Percentiles rank a stretch among this genome's conserved stretches.
These are phyloP conservation scores for Drosophila arawakana DNA, from an alignment of 1,140 invertebrate genomes.

Conservation along the genomic window DNA sequence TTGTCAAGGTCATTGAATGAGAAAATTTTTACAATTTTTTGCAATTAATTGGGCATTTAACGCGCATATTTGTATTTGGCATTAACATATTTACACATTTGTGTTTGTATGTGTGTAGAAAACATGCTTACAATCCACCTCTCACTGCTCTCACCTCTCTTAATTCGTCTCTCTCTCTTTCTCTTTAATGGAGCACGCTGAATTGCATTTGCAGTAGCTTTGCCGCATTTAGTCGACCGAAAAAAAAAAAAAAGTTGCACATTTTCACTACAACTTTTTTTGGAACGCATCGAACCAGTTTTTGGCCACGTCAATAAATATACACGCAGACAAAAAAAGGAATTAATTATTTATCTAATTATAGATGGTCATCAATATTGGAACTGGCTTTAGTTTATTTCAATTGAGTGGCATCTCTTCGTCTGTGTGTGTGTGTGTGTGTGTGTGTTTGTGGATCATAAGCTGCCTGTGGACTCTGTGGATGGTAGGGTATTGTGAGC, in stretches of 20 bases:
- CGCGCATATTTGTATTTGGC: constrained; percentile 46
- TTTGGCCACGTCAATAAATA: constrained; percentile 36
- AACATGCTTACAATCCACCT: constrained; percentile 3
- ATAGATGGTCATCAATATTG: constrained; percentile 5
- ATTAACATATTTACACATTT: constrained; percentile 35
- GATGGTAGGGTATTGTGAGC: not conserved
- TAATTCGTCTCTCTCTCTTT: not conserved
- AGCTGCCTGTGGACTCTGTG: not conserved
- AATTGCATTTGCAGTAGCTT: constrained; percentile 31
- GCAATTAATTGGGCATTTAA: constrained; percentile 69
- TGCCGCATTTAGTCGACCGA: constrained; percentile 52
- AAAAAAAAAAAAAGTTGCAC: constrained; percentile 57
- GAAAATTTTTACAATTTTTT: constrained; percentile 72
- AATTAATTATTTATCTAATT: constrained; percentile 43
- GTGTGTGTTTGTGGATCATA: not conserved
- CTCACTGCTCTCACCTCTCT: not conserved
- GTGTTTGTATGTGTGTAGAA: too few relatives aligned
- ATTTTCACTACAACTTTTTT: constrained; percentile 66
- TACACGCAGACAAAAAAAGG: constrained; percentile 16
- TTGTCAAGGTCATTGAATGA: constrained; percentile 80
- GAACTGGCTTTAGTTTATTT: not conserved
- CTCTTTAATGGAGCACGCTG: not conserved
- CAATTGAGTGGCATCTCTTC: not conserved
- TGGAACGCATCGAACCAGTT: constrained; percentile 31
- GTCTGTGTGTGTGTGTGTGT: too few relatives aligned